A percentile compares a stretch with the other conserved stretches of the same genome.
These are phyloP conservation scores for Dryobates pubescens DNA, from an alignment of 2,797 vertebrate species.

Conservation along the genomic window DNA sequence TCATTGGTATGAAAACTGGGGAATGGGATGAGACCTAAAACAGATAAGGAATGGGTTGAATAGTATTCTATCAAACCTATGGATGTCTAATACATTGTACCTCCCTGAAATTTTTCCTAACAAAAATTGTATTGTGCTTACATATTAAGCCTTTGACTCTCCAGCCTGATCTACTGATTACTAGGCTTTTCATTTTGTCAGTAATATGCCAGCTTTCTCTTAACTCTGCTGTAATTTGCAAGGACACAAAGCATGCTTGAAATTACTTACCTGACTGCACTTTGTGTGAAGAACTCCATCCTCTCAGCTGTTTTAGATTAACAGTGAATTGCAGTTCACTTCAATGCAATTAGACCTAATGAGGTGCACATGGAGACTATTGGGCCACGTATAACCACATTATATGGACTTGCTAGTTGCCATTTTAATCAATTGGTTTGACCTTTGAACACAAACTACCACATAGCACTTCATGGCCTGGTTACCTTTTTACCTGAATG, in stretches of 20 bases:
- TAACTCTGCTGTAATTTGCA: conserved; percentile 46
- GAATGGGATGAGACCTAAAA: background rate
- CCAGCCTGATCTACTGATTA: background rate
- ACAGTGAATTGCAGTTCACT: conserved; percentile 65
- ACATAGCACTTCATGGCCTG: background rate
- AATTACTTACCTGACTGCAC: conserved; percentile 62
- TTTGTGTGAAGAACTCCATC: conserved; percentile 42
- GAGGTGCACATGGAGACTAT: conserved; percentile 42
- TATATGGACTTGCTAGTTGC: conserved; percentile 32
- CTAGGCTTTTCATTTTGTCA: conserved; percentile 9
- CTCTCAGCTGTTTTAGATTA: conserved; percentile 67
- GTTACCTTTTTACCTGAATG: background rate
- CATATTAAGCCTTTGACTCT: background rate
- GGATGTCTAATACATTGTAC: background rate
- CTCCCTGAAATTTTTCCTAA: background rate
- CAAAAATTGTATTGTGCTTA: background rate
- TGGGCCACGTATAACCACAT: conserved; percentile 40
- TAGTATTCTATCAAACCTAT: background rate
- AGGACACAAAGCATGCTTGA: conserved; percentile 40
- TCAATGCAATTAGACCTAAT: conserved; percentile 69
- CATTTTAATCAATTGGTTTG: conserved; percentile 64
- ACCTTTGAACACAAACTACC: conserved; percentile 38
- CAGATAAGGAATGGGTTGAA: background rate
- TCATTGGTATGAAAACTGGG: background rate
- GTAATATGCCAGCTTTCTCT: conserved; percentile 29